phyloP scores from a whole-genome alignment of 2,797 vertebrate species.

The Nasua narica region DNA sequence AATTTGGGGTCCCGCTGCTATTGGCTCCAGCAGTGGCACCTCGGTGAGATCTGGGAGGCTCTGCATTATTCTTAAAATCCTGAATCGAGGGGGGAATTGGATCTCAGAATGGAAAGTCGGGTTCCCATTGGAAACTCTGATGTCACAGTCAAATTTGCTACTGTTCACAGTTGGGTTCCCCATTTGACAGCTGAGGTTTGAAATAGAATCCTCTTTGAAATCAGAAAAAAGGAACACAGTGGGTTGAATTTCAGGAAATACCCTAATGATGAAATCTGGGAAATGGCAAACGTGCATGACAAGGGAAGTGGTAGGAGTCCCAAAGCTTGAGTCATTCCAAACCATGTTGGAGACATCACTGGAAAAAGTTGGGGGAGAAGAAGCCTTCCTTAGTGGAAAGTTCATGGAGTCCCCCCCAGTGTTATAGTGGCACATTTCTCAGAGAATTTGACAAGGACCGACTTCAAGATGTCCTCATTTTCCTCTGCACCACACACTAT shows the following conservation, averaged over 20 bases:
- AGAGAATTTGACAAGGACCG: background rate
- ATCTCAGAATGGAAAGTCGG: background rate
- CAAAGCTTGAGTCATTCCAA: slow-evolving; percentile 51
- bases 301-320: slow-evolving; percentile 41
- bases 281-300: slow-evolving; percentile 32
- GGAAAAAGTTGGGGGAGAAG: background rate
- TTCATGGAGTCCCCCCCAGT: background rate
- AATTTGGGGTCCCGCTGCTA: slow-evolving; percentile 1
- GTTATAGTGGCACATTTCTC: background rate
- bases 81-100: background rate
- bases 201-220: slow-evolving; percentile 51
- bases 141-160: background rate
- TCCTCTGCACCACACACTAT: background rate
- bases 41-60: background rate
- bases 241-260: slow-evolving; percentile 58
- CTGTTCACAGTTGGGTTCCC: slow-evolving; percentile 14
- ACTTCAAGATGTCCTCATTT: background rate
- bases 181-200: slow-evolving; percentile 4
- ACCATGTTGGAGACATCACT: background rate
- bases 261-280: slow-evolving; percentile 60
- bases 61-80: slow-evolving; percentile 7
- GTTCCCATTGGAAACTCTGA: slow-evolving; percentile 35
- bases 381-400: background rate
- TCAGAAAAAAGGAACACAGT: slow-evolving; percentile 33
- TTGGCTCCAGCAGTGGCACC: background rate